phyloP scores from a whole-genome alignment of 2,888 invertebrate species.

The Blastobasis lacticolella region DNA sequence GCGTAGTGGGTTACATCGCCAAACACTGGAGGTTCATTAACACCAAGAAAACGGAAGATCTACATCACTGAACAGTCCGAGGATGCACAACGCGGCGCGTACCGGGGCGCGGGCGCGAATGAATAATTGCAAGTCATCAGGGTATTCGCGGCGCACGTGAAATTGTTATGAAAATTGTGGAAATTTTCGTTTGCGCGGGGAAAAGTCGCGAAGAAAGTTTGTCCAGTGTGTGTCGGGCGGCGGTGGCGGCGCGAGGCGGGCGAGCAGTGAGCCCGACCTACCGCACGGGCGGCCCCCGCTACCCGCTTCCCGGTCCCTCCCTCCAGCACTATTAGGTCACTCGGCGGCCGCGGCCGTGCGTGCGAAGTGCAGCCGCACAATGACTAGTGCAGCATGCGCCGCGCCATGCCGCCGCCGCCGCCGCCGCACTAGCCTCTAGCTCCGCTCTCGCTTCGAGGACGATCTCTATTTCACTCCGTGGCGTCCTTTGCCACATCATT shows the following conservation, averaged over 20 bases:
- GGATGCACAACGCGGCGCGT: not conserved
- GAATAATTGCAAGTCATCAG: not conserved
- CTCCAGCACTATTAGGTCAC: slow-evolving; percentile 74
- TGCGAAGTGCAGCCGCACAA: slow-evolving; percentile 70
- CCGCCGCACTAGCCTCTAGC: slow-evolving; percentile 46
- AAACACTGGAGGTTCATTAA: slow-evolving; percentile 37
- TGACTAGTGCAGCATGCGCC: slow-evolving; percentile 62
- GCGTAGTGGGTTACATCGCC: slow-evolving; percentile 50
- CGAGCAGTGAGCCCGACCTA: slow-evolving; percentile 72
- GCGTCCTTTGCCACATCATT: slow-evolving; percentile 70
- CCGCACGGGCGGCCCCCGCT: slow-evolving; percentile 59
- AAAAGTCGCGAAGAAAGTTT: slow-evolving; percentile 72
- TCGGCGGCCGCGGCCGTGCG: slow-evolving; percentile 57
- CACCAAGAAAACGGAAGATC: slow-evolving; percentile 19
- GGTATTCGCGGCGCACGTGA: not conserved
- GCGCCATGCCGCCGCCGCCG: slow-evolving; percentile 10
- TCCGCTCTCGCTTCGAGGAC: slow-evolving; percentile 74
- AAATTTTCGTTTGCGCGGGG: slow-evolving; percentile 61
- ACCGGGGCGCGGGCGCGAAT: not conserved
- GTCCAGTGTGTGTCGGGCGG: slow-evolving; percentile 50
- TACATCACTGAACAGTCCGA: slow-evolving; percentile 17
- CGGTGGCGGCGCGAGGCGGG: slow-evolving; percentile 50
- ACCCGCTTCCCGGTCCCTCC: slow-evolving; percentile 70
- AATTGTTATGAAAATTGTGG: slow-evolving; percentile 11
- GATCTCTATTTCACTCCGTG: slow-evolving; percentile 68